These are phyloP conservation scores for Trogon melanurus DNA, from an alignment of 2,113 vertebrate genomes.

Conservation along the genomic window DNA sequence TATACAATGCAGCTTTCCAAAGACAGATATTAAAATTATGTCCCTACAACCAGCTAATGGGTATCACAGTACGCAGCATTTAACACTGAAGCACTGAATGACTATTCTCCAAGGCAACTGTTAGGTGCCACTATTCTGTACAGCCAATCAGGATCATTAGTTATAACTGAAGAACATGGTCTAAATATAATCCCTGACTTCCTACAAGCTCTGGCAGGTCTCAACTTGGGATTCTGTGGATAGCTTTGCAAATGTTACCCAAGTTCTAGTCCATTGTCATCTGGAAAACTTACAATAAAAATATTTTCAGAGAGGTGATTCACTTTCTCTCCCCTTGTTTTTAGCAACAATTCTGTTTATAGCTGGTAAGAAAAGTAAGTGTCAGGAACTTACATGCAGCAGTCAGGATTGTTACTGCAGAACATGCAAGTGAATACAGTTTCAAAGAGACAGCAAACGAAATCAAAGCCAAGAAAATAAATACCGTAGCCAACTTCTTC, in stretches of 20 bases:
- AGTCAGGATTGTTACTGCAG: background rate
- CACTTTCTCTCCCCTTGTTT: background rate
- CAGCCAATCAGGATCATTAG: background rate
- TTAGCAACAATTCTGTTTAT: background rate
- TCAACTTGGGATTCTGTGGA: background rate
- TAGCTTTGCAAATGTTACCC: background rate
- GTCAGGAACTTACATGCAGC: background rate
- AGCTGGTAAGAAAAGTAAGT: background rate
- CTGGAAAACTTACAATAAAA: background rate
- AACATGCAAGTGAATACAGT: background rate
- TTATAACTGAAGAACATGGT: rapidly evolving
- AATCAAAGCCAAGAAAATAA: background rate
- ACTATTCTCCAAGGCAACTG: background rate
- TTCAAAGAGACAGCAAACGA: background rate
- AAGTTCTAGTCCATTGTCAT: background rate
- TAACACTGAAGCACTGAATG: background rate
- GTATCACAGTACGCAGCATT: background rate
- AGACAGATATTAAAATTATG: background rate
- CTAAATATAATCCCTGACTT: background rate
- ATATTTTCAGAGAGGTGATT: background rate
- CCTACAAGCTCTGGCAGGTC: background rate
- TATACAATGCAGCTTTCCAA: background rate
- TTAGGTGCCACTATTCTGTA: background rate
- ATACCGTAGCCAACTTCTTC: background rate
- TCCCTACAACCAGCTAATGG: background rate